Conservation (phyloP, 2,888 invertebrate genomes). For the Melanargia galathea region DNA sequence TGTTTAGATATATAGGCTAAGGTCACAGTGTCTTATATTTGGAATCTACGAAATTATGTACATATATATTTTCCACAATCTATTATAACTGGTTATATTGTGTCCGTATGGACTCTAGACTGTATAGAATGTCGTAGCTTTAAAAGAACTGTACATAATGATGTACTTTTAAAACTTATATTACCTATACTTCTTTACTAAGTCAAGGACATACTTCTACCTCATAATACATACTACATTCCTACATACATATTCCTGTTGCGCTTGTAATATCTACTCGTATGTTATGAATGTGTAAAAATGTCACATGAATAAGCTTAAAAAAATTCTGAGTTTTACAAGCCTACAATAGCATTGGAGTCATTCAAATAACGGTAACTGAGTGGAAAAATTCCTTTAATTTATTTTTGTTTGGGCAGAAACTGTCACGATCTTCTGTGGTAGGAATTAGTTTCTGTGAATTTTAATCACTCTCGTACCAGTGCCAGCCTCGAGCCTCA, state of each 20-base stretch:
- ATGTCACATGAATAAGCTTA: conserved; percentile 7
- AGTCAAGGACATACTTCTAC: conserved; percentile 3
- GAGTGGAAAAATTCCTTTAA: too few relatives aligned
- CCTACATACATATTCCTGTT: background rate
- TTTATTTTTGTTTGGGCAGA: too few relatives aligned
- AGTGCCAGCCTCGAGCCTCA: background rate
- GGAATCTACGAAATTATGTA: background rate
- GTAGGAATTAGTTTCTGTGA: too few relatives aligned
- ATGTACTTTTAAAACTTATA: background rate
- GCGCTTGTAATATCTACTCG: background rate
- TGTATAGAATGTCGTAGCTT: background rate
- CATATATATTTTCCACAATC: background rate
- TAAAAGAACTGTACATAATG: background rate
- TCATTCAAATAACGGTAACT: background rate
- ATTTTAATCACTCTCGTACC: background rate
- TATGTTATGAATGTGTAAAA: conserved; percentile 5
- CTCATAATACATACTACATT: background rate
- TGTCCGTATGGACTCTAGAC: background rate
- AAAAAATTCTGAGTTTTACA: background rate
- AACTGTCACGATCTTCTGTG: too few relatives aligned
- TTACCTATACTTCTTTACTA: background rate
- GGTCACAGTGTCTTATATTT: too few relatives aligned
- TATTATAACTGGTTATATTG: background rate
- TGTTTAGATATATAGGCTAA: background rate
- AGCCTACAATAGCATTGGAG: background rate